A percentile compares a stretch with the other conserved stretches of the same genome.
Conservation (phyloP, 2,797 vertebrate genomes). For the Danio tinwini region DNA sequence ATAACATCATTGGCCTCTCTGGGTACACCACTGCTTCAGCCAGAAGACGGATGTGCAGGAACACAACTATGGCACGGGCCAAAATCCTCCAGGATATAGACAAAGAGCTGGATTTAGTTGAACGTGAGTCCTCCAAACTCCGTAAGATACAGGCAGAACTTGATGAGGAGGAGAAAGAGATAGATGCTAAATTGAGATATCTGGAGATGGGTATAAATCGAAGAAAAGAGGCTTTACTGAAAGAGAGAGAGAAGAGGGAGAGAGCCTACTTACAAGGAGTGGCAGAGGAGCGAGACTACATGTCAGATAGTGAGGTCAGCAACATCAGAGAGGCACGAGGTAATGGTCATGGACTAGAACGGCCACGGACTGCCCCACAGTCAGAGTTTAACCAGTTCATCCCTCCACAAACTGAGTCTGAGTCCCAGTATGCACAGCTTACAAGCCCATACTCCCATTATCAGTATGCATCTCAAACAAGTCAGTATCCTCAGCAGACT, state of each 20-base stretch:
- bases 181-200: constrained; percentile 96
- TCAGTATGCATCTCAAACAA: constrained; percentile 92
- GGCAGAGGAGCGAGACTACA: constrained; percentile 98
- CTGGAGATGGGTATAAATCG: constrained; percentile 99
- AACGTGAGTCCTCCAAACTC: constrained; percentile 98
- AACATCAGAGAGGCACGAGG: constrained; percentile 89
- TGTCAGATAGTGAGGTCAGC: constrained; percentile 99
- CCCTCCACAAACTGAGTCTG: constrained; percentile 93
- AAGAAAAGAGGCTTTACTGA: constrained; percentile 94
- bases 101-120: constrained; percentile 95
- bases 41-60: constrained; percentile 92
- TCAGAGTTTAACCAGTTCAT: constrained; percentile 95
- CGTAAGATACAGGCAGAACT: constrained; percentile 98
- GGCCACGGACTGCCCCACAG: constrained; percentile 95
- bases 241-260: constrained; percentile 98
- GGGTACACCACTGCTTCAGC: constrained; percentile 89
- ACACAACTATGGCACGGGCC: constrained; percentile 95
- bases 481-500: constrained; percentile 90
- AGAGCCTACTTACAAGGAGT: constrained; percentile 98
- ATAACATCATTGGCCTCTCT: constrained; percentile 79
- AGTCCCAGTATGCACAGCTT: constrained; percentile 91
- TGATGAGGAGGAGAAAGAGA: constrained; percentile 99
- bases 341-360: constrained; percentile 87
- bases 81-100: constrained; percentile 99
- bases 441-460: constrained; percentile 94